These are phyloP conservation scores for Spilogale gracilis DNA, from an alignment of 2,113 vertebrate species.

Conservation along the genomic window DNA sequence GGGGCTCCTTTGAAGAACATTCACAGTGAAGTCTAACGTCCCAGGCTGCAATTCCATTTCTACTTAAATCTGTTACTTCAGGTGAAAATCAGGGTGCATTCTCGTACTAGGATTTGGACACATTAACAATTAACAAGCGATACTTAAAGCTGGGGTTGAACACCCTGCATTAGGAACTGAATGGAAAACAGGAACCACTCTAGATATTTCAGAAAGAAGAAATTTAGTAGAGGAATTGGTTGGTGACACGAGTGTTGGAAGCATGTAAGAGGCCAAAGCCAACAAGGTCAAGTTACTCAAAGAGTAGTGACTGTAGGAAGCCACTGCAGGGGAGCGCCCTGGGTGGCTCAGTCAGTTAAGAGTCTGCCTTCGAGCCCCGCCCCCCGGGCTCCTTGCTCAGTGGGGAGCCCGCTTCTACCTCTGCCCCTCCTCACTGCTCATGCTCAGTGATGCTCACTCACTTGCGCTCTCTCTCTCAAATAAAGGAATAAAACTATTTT, in stretches of 20 bases:
- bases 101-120: not conserved
- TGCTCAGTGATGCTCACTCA: too few species aligned
- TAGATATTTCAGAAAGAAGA: constrained; percentile 10
- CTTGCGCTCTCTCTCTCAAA: too few species aligned
- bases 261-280: not conserved
- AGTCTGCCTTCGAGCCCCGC: fast-evolving
- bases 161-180: not conserved
- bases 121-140: not conserved
- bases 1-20: not conserved
- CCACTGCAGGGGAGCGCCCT: not conserved
- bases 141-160: constrained; percentile 14
- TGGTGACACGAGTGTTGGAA: not conserved
- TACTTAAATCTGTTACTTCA: constrained; percentile 45
- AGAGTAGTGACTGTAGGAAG: not conserved
- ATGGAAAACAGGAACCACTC: not conserved
- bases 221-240: not conserved
- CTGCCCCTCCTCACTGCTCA: too few species aligned
- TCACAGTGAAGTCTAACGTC: not conserved
- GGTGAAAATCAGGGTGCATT: constrained; percentile 17
- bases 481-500: too few species aligned
- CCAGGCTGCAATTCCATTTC: constrained; percentile 21
- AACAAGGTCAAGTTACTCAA: not conserved
- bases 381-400: too few species aligned
- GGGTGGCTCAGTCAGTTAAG: too few species aligned
- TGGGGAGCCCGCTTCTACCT: too few species aligned